Percentiles rank a stretch among this genome's conserved stretches.
These are phyloP conservation scores for Synergus gifuensis DNA, from an alignment of 2,888 invertebrate genomes.

Conservation along the genomic window DNA sequence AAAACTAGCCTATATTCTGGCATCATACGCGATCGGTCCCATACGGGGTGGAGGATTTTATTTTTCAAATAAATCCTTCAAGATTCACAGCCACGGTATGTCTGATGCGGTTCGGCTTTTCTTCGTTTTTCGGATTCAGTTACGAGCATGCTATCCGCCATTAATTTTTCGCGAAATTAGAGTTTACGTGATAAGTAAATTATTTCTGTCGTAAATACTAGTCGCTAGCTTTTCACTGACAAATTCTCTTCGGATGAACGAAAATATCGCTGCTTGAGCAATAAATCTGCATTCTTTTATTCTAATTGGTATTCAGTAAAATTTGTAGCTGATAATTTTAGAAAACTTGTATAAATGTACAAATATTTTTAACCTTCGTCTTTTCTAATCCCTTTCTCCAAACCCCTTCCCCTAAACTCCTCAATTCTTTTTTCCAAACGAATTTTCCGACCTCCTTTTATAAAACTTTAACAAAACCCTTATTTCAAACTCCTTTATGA, in stretches of 20 bases:
- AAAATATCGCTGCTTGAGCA: not conserved
- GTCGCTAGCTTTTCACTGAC: not conserved
- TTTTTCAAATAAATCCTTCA: conserved; percentile 23
- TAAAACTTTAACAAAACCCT: too few species aligned
- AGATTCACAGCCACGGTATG: conserved; percentile 8
- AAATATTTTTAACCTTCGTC: too few species aligned
- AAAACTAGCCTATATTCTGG: conserved; percentile 66
- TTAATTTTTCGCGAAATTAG: conserved; percentile 42
- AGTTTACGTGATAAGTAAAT: conserved; percentile 32
- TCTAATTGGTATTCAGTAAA: too few species aligned
- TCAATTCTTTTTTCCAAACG: too few species aligned
- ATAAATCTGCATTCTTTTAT: not conserved
- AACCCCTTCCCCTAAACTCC: too few species aligned
- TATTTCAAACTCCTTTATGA: too few species aligned
- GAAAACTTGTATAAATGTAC: too few species aligned
- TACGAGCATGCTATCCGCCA: conserved; percentile 42
- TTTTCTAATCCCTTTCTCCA: too few species aligned
- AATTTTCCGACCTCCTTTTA: too few species aligned
- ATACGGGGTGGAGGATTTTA: conserved; percentile 31
- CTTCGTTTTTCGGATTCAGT: conserved; percentile 45
- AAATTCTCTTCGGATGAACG: not conserved
- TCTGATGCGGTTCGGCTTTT: conserved; percentile 44
- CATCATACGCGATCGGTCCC: conserved; percentile 51
- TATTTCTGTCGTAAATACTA: conserved; percentile 21
- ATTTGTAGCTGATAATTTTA: too few species aligned